Evolutionary conservation across 1,140 invertebrate genomes (phyloP), one percentile per base, ranked within the genome.

Genomic region (Neomicropteryx cornuta): DNA sequence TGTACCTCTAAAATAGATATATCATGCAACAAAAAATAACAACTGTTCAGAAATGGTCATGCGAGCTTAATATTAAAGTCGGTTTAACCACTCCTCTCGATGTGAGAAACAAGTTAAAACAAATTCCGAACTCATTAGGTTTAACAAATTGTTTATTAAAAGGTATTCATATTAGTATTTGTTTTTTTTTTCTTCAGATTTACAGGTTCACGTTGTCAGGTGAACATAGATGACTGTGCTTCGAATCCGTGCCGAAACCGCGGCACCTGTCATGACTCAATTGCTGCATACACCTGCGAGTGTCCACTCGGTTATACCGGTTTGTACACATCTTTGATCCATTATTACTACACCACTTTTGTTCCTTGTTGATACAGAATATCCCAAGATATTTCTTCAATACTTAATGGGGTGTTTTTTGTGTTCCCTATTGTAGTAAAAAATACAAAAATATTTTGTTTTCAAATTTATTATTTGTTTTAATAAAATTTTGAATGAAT

Each of bases 201-300:
- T 53, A 84, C 83, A 0, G 88, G 87, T 0, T 73, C 77, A 1
- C 74, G 86, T 18, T 92, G 88, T 53, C 84, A 93, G 55, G 82
- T 79, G 22, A 92, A 93, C 59, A 90, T 92, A 44, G 87, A 94
- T 54, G 89, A 94, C 49, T 95, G 90, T 55, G 75, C 80, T 1
- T 83, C 81, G 1, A 80, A 76, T 30, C 89, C 89, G 0, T 91
- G 87, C 50, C 72, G 80, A 13, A 91, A 94, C 51, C 80, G 84
- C 2, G 91, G 88, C 2, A 81, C 76, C 0, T 95, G 90, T 50
- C 77, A 83, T 21, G 90, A 94, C 55, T 81, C 81, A 1, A 85
- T 91, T 30, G 87, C 86, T 2, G 81, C 80, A 5, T 88, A 89
- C 55, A 84, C 79, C 1, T 89, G 86, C 60, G 77, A 84, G 46